phyloP scores from a whole-genome alignment of 2,797 vertebrate species.

The Acrossocheilus fasciatus region DNA sequence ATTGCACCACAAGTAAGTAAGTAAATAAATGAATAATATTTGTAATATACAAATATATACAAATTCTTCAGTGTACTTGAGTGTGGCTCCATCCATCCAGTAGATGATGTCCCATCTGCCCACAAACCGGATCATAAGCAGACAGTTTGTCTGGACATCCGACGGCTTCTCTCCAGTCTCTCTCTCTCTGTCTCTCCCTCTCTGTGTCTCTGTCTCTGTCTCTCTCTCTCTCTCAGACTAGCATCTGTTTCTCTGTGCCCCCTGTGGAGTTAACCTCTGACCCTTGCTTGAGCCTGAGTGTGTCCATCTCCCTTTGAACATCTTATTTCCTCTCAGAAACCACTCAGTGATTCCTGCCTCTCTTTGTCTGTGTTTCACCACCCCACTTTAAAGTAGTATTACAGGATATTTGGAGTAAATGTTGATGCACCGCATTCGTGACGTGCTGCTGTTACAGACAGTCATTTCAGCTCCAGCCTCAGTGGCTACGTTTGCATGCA shows the following conservation, averaged over 20 bases:
- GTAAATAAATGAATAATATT: constrained; percentile 24
- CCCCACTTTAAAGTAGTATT: neutral
- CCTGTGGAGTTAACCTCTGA: constrained; percentile 49
- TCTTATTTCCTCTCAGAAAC: constrained; percentile 12
- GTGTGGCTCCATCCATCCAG: constrained; percentile 64
- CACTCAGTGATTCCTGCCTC: constrained; percentile 23
- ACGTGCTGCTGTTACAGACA: neutral
- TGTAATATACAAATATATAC: neutral
- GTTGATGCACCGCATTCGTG: neutral
- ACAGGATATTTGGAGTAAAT: neutral
- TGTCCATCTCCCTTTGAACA: constrained; percentile 28
- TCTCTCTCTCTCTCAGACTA: neutral
- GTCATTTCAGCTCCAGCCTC: neutral
- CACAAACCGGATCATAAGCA: constrained; percentile 55
- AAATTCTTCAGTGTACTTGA: constrained; percentile 8
- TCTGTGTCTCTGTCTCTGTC: constrained; percentile 18
- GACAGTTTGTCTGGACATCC: constrained; percentile 56
- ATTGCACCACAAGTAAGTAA: neutral
- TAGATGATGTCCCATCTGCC: constrained; percentile 35
- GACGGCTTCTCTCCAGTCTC: constrained; percentile 22
- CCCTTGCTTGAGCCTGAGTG: constrained; percentile 12
- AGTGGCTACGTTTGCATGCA: too few relatives aligned
- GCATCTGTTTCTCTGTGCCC: constrained; percentile 41
- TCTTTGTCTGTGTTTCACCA: constrained; percentile 16
- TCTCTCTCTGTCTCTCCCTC: constrained; percentile 23